phyloP scores from a whole-genome alignment of 2,888 invertebrate species.

The Lepetodrilus schrolli region DNA sequence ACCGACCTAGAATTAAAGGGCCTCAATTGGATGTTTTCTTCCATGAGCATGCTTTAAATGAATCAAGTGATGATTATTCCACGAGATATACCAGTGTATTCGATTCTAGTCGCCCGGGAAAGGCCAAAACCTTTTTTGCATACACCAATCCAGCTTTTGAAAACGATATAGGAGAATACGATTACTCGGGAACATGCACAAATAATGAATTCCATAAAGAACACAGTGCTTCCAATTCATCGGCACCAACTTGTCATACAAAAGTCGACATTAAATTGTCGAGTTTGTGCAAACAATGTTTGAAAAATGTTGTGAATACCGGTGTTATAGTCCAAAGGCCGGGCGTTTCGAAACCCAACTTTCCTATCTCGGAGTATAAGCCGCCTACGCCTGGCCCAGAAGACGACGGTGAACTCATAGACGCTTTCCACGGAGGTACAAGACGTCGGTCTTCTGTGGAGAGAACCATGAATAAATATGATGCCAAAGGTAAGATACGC shows the following conservation, averaged over 20 bases:
- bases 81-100: not conserved
- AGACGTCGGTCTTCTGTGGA: not conserved
- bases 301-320: not conserved
- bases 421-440: not conserved
- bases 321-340: not conserved
- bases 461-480: not conserved
- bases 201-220: not conserved
- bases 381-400: not conserved
- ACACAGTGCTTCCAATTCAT: not conserved
- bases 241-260: not conserved
- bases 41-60: not conserved
- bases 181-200: not conserved
- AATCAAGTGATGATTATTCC: not conserved
- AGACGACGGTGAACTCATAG: not conserved
- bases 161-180: not conserved
- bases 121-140: not conserved
- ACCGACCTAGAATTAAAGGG: conserved; percentile 17
- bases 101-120: not conserved
- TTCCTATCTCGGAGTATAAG: not conserved
- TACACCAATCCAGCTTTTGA: not conserved
- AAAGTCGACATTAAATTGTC: not conserved
- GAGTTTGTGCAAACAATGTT: not conserved
- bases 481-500: not conserved
- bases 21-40: not conserved
- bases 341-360: not conserved